These are phyloP conservation scores for Ciconia stormi DNA, from an alignment of 2,113 vertebrate genomes.

Conservation along the genomic window DNA sequence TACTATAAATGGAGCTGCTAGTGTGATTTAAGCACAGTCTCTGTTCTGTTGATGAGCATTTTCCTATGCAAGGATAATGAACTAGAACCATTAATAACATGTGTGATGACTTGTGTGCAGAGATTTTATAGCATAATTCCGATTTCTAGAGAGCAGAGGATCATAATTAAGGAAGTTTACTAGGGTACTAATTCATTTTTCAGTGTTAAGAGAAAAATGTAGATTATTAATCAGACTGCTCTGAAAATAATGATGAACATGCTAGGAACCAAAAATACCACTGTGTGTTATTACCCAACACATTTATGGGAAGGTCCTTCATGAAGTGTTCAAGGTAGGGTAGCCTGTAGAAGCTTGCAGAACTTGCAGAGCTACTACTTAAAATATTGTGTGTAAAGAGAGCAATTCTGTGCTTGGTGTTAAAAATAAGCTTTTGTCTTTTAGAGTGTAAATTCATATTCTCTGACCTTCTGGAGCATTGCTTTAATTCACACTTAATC, in stretches of 20 bases:
- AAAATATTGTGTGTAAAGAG: not conserved
- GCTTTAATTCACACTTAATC: not conserved
- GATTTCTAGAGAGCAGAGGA: not conserved
- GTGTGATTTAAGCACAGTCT: not conserved
- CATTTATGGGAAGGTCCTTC: not conserved
- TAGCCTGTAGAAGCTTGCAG: not conserved
- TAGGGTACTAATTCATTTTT: not conserved
- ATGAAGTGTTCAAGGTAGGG: not conserved
- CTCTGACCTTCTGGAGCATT: not conserved
- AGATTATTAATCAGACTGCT: not conserved
- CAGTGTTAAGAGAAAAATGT: not conserved
- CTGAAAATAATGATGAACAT: not conserved
- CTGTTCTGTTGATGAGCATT: not conserved
- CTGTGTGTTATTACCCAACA: not conserved
- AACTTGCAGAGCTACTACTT: not conserved
- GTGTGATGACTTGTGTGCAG: not conserved
- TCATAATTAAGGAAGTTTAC: not conserved
- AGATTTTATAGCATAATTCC: not conserved
- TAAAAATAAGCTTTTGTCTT: not conserved
- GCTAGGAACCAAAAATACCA: not conserved
- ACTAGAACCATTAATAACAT: not conserved
- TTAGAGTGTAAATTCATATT: not conserved
- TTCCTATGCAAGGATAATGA: not conserved
- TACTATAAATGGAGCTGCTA: not conserved
- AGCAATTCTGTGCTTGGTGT: not conserved